Conservation (phyloP, 1,140 invertebrate species). For the Gryon sp. region DNA sequence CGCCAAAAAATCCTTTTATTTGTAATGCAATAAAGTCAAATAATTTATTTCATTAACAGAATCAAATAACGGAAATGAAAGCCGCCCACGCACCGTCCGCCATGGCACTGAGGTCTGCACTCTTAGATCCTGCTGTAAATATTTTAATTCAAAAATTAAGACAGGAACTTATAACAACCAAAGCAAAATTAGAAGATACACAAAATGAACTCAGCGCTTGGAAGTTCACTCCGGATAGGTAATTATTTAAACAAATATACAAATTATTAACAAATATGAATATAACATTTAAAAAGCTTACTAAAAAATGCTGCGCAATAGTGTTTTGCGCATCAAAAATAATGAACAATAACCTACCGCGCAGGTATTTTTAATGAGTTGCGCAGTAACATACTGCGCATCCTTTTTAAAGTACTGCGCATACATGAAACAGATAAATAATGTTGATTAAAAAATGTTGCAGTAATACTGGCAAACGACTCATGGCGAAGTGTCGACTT, state of each 20-base stretch:
- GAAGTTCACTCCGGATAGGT: slow-evolving; percentile 99
- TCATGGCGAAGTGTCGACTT: slow-evolving; percentile 98
- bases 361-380: too few relatives aligned
- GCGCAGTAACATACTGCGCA: too few relatives aligned
- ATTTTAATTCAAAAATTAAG: slow-evolving; percentile 94
- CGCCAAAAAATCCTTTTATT: too few relatives aligned
- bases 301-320: too few relatives aligned
- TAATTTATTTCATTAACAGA: too few relatives aligned
- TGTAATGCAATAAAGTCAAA: too few relatives aligned
- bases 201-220: slow-evolving; percentile 98
- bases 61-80: slow-evolving; percentile 95
- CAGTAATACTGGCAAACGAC: slow-evolving; percentile 95
- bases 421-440: neutral
- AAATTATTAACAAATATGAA: too few relatives aligned
- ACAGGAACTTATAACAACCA: slow-evolving; percentile 93
- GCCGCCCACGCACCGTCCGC: slow-evolving; percentile 88
- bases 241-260: slow-evolving; percentile 33
- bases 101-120: slow-evolving; percentile 87
- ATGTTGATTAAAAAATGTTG: slow-evolving; percentile 58
- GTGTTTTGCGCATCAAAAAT: too few relatives aligned
- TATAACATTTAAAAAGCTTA: too few relatives aligned
- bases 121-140: slow-evolving; percentile 97
- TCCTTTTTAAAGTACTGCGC: too few relatives aligned
- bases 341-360: too few relatives aligned
- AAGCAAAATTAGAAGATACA: slow-evolving; percentile 96